Evolutionary conservation across 2,797 vertebrate species (phyloP), one percentile per base, ranked within the genome.

Genomic region (Rhinella marina): DNA sequence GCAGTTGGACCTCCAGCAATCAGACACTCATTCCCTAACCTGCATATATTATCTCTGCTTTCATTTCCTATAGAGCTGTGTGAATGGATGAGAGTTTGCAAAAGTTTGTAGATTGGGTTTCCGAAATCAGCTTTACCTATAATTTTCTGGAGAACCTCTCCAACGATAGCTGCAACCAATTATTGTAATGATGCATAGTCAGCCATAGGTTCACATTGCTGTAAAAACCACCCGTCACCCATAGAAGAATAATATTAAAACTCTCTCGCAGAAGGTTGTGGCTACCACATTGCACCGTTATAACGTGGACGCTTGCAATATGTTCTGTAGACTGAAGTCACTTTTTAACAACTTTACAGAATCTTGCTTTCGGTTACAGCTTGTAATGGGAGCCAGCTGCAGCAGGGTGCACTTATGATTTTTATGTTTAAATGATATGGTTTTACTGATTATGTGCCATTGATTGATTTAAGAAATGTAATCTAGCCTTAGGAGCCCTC

Each of bases 401-500:
- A 89, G 87, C 82, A 91, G 93, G 86, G 92, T 92, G 92, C 86
- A 90, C 87, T 91, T 92, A 91, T 72, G 90, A 92, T 92, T 91
- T 92, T 93, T 93, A 91, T 93, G 92, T 93, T 93, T 93, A 93
- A 94, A 93, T 92, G 91, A 93, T 93, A 93, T 11, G 88, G 90
- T 93, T 93, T 93, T 92, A 92, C 92, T 93, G 92, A 93, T 93
- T 94, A 93, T 88, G 92, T 95, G 92, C 92, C 92, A 90, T 90
- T 92, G 93, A 93, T 93, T 94, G 92, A 93, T 93, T 93, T 93
- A 94, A 94, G 93, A 93, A 93, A 94, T 91, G 89, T 90, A 93
- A 93, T 92, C 91, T 92, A 92, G 93, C 92, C 93, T 93, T 93
- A 93, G 91, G 93, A 92, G 90, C 68, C 86, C 92, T 93, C 93